phyloP scores from a whole-genome alignment of 2,797 vertebrate genomes.

The Valencia hispanica region DNA sequence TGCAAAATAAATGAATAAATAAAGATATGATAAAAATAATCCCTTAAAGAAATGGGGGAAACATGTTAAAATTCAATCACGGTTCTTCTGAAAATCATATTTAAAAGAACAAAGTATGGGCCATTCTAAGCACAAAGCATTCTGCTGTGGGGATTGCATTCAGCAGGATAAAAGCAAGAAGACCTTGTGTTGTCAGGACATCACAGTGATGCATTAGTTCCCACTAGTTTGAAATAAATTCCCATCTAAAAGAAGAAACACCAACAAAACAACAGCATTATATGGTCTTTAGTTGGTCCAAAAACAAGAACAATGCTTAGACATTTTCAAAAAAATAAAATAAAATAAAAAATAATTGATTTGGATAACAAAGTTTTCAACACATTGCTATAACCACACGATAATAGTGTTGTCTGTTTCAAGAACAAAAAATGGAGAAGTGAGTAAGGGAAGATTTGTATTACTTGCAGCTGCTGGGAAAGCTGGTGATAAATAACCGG shows the following conservation, averaged over 20 bases:
- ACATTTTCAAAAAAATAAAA: slow-evolving; percentile 5
- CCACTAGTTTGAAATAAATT: background rate
- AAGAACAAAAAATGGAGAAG: slow-evolving; percentile 65
- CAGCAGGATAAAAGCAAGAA: background rate
- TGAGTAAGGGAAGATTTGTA: slow-evolving; percentile 69
- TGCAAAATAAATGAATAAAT: background rate
- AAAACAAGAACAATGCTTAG: slow-evolving; percentile 18
- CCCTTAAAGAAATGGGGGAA: background rate
- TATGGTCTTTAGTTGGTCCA: slow-evolving; percentile 6
- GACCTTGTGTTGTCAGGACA: background rate
- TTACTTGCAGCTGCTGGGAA: slow-evolving; percentile 55
- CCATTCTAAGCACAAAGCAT: slow-evolving; percentile 11
- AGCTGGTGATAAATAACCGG: slow-evolving; percentile 73
- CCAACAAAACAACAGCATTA: slow-evolving; percentile 13
- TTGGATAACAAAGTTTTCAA: slow-evolving; percentile 33
- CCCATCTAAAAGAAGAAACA: slow-evolving; percentile 1
- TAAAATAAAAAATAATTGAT: slow-evolving; percentile 9
- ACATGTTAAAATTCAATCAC: background rate
- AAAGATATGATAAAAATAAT: slow-evolving; percentile 5
- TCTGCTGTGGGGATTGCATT: background rate
- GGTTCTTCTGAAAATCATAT: background rate
- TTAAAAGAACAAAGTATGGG: background rate
- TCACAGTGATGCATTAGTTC: background rate
- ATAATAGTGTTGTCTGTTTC: slow-evolving; percentile 40
- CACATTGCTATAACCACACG: slow-evolving; percentile 44